Evolutionary conservation across 2,113 vertebrate genomes (phyloP), one percentile per base, ranked within the genome.

Genomic region (Pongo pygmaeus): DNA sequence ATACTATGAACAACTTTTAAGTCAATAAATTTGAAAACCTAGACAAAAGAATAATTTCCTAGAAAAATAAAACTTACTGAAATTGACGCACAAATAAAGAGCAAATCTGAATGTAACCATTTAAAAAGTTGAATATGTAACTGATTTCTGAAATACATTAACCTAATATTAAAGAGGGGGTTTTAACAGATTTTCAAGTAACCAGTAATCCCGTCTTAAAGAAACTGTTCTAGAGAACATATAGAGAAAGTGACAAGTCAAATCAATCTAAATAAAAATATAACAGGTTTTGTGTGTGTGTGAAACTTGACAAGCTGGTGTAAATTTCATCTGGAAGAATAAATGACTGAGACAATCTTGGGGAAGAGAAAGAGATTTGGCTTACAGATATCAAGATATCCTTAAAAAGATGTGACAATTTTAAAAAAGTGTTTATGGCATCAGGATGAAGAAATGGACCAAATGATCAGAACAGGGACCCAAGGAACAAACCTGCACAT

Each of bases 31-130:
- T 83, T 89, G 38, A 86, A 92, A 64, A 92, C 32, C 40, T 46
- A 83, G 23, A 55, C 18, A 74, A 83, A 95, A 92, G 79, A 89
- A 89, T 86, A 80, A 89, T 46, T 96, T 85, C 64, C 67, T 81
- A 92, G 57, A 92, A 92, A 80, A 89, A 61, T 17, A 75, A 89
- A 91, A 85, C 23, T 78, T 91, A 83, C 18, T 43, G 50, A 38
- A 81, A 32, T 83, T 77, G 67, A 89, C 59, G 89, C 64, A 88
- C n/a, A 46, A 75, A 81, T 80, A 79, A 89, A 96, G 74, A 94
- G 4, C 6, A 70, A 67, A 92, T 46, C 48, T 89, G 23, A 92
- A 89, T 40, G 32, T 32, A 91, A 52, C 50, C 20, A 89, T 57
- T 64, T 69, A 61, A 94, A 93, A 94, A 86, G 50, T 40, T 88